These are phyloP conservation scores for Heloderma charlesbogerti DNA, from an alignment of 2,113 vertebrate species.

Conservation along the genomic window DNA sequence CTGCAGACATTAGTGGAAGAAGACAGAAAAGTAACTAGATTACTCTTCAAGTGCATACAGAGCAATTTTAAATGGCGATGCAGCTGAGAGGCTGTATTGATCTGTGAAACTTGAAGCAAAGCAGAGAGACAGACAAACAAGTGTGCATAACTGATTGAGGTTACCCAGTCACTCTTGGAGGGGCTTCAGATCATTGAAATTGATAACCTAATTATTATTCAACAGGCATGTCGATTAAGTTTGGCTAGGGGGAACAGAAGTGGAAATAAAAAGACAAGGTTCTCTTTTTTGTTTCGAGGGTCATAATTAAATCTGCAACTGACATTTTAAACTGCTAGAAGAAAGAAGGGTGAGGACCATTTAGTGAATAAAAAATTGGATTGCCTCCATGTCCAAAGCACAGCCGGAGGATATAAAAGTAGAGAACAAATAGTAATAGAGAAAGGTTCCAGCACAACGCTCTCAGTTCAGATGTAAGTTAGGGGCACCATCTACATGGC, in stretches of 20 bases:
- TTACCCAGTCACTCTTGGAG: neutral
- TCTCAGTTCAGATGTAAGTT: no score
- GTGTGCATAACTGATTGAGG: constrained; percentile 31
- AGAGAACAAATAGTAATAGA: constrained; percentile 6
- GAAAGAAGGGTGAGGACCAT: neutral
- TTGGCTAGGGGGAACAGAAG: neutral
- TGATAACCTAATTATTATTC: neutral
- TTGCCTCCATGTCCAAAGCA: constrained; percentile 14
- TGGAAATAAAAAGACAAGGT: neutral
- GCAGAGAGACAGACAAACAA: constrained; percentile 15
- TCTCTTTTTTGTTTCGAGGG: neutral
- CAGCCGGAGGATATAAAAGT: constrained; percentile 23
- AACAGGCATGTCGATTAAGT: fast-evolving
- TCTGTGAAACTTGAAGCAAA: constrained; percentile 12
- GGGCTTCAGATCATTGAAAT: constrained; percentile 1
- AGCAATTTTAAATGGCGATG: constrained; percentile 22
- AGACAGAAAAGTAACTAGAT: neutral
- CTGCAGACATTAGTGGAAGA: neutral
- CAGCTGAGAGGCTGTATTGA: constrained; percentile 16
- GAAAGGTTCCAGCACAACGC: neutral
- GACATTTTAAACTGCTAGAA: constrained; percentile 33
- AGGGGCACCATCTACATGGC: no score
- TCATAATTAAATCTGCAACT: constrained; percentile 14
- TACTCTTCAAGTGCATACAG: neutral
- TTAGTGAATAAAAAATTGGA: constrained; percentile 4